Evolutionary conservation across 2,113 vertebrate species (phyloP).

Genomic region (Sturnira hondurensis): DNA sequence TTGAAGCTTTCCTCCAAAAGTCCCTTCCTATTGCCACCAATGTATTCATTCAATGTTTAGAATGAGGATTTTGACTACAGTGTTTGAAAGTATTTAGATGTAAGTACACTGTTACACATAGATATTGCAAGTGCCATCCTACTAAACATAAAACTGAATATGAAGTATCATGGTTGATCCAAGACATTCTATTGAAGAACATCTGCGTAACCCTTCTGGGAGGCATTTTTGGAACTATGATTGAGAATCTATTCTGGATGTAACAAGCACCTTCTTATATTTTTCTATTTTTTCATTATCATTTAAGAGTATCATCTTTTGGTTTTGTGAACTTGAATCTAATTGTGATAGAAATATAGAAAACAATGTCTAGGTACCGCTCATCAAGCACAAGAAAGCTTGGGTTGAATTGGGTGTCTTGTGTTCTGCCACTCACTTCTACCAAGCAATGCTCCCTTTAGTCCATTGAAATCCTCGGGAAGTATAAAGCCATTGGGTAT

Average conservation of each 20-base stretch:
- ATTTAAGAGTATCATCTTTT: constrained; percentile 67
- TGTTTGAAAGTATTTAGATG: not conserved
- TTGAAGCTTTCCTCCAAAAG: not conserved
- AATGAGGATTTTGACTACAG: not conserved
- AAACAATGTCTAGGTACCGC: not conserved
- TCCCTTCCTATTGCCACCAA: not conserved
- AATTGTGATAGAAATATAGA: not conserved
- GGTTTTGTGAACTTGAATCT: constrained; percentile 1
- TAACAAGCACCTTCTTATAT: constrained; percentile 51
- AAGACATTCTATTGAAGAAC: constrained; percentile 64
- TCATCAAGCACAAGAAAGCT: not conserved
- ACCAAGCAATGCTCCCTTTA: not conserved
- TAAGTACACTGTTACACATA: constrained; percentile 47
- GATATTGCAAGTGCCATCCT: constrained; percentile 48
- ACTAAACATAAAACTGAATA: constrained; percentile 66
- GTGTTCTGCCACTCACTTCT: not conserved
- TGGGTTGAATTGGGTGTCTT: not conserved
- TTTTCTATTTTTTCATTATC: constrained; percentile 57
- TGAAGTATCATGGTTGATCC: constrained; percentile 61
- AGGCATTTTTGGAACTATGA: constrained; percentile 67
- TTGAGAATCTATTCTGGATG: constrained; percentile 69
- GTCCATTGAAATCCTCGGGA: not conserved
- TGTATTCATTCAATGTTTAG: not conserved
- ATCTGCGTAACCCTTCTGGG: constrained; percentile 74
- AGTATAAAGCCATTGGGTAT: not conserved